A percentile compares a stretch with the other conserved stretches of the same genome.
phyloP scores from a whole-genome alignment of 2,888 invertebrate species.

The Pelosia muscerda region DNA sequence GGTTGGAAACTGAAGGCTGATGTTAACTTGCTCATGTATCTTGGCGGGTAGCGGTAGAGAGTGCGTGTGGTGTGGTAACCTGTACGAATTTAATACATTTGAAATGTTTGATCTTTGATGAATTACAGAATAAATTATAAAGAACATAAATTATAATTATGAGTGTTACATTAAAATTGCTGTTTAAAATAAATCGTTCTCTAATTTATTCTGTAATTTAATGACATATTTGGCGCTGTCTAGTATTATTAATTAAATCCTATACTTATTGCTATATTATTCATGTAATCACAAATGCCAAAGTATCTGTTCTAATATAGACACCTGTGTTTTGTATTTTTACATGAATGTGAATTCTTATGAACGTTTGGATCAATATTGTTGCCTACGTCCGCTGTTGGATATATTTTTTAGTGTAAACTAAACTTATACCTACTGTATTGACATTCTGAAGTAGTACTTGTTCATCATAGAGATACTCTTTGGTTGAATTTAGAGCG shows the following conservation, averaged over 20 bases:
- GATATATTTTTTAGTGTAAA: slow-evolving; percentile 41
- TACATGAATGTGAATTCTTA: slow-evolving; percentile 44
- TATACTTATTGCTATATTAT: slow-evolving; percentile 43
- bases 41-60: slow-evolving; percentile 20
- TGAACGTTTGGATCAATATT: slow-evolving; percentile 54
- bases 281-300: slow-evolving; percentile 46
- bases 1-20: slow-evolving; percentile 64
- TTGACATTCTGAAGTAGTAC: slow-evolving; percentile 27
- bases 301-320: slow-evolving; percentile 40
- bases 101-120: slow-evolving; percentile 11
- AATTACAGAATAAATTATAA: slow-evolving; percentile 30
- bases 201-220: slow-evolving; percentile 35
- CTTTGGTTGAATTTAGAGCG: background rate
- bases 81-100: slow-evolving; percentile 41
- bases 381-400: slow-evolving; percentile 48
- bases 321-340: slow-evolving; percentile 38
- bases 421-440: slow-evolving; percentile 31
- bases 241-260: slow-evolving; percentile 39
- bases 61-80: slow-evolving; percentile 35
- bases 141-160: background rate
- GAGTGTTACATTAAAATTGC: slow-evolving; percentile 6
- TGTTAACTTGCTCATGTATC: slow-evolving; percentile 61
- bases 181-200: background rate
- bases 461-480: slow-evolving; percentile 8
- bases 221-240: slow-evolving; percentile 25